Evolutionary conservation across 2,888 invertebrate species (phyloP).

Genomic region (Rhopalosiphum nymphaeae): DNA sequence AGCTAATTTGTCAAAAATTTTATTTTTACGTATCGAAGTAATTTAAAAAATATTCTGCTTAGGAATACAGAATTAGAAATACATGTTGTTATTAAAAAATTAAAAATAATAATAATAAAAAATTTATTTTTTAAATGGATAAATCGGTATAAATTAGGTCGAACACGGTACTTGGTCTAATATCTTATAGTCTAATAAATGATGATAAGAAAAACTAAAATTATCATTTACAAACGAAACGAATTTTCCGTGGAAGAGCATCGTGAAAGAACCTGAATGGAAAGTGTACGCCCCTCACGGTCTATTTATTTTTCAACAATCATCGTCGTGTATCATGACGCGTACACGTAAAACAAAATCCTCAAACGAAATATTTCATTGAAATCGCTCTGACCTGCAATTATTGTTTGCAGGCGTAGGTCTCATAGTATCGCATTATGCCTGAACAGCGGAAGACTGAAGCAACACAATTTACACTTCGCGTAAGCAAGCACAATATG

Average conservation of each 20-base stretch:
- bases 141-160: background rate
- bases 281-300: background rate
- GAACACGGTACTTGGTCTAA: background rate
- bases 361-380: background rate
- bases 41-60: background rate
- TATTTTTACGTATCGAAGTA: background rate
- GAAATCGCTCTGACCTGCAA: background rate
- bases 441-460: background rate
- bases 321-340: background rate
- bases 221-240: background rate
- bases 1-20: background rate
- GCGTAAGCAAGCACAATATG: background rate
- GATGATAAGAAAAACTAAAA: background rate
- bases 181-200: background rate
- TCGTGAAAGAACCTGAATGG: background rate
- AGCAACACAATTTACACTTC: background rate
- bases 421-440: background rate
- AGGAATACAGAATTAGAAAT: background rate
- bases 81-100: background rate
- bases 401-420: background rate
- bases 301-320: background rate
- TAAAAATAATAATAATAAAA: too few relatives aligned
- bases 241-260: background rate
- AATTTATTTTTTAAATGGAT: background rate
- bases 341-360: background rate